These are phyloP conservation scores for Agrilus cyanescens DNA, from an alignment of 2,888 invertebrate species.

Conservation along the genomic window DNA sequence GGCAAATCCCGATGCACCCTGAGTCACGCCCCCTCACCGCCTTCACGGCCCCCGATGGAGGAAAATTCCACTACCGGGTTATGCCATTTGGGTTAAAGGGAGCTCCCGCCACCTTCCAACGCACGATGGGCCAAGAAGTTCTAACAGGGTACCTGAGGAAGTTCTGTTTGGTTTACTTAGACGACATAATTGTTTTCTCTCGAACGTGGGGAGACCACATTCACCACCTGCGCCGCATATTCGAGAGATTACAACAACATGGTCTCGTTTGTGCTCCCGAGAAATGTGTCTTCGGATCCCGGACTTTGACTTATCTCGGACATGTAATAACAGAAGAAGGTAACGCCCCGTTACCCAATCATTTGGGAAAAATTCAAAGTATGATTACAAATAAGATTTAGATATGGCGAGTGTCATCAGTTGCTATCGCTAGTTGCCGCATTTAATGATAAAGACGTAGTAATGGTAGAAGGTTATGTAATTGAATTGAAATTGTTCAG, in stretches of 20 bases:
- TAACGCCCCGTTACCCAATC: slow-evolving; percentile 8
- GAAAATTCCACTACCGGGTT: slow-evolving; percentile 20
- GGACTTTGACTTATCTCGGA: slow-evolving; percentile 9
- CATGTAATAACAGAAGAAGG: slow-evolving; percentile 8
- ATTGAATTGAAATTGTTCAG: too few species aligned
- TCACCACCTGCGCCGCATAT: slow-evolving; percentile 9
- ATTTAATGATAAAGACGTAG: too few species aligned
- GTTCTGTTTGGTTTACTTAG: slow-evolving; percentile 19
- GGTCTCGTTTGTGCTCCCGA: slow-evolving; percentile 5
- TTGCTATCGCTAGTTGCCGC: too few species aligned
- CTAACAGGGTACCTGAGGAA: slow-evolving; percentile 13
- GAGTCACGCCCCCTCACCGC: not conserved
- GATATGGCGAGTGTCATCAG: too few species aligned
- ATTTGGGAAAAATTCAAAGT: slow-evolving; percentile 6
- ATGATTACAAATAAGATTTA: too few species aligned
- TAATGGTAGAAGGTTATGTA: too few species aligned
- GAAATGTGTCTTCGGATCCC: slow-evolving; percentile 13
- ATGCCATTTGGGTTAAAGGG: slow-evolving; percentile 22
- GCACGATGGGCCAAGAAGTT: slow-evolving; percentile 17
- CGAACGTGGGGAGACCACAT: slow-evolving; percentile 12
- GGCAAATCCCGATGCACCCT: slow-evolving; percentile 22
- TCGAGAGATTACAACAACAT: slow-evolving; percentile 13
- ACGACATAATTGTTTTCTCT: slow-evolving; percentile 20
- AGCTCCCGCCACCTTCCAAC: slow-evolving; percentile 21
- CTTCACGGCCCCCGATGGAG: slow-evolving; percentile 18